phyloP scores from a whole-genome alignment of 2,888 invertebrate species.

The Cantharis nigra region DNA sequence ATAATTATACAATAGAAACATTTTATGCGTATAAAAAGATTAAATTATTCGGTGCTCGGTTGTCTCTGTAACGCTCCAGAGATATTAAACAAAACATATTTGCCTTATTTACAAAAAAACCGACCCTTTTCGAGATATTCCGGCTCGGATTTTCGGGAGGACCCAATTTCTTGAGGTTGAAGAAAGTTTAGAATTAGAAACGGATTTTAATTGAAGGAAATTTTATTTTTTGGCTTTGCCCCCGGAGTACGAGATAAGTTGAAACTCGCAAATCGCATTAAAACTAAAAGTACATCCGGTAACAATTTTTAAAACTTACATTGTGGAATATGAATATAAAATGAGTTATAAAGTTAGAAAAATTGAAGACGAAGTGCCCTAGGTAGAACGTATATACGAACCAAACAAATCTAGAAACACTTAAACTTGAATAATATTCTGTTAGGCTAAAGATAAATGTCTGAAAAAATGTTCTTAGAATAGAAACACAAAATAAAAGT shows the following conservation, averaged over 20 bases:
- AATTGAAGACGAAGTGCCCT: slow-evolving; percentile 7
- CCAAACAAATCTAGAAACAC: slow-evolving; percentile 21
- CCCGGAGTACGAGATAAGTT: background rate
- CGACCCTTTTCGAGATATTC: background rate
- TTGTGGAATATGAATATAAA: background rate
- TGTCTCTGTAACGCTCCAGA: background rate
- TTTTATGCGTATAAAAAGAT: background rate
- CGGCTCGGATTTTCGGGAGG: background rate
- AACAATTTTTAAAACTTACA: background rate
- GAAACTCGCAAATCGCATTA: background rate
- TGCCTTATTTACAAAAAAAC: background rate
- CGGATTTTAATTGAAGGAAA: background rate
- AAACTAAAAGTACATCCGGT: background rate
- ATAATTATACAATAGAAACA: background rate
- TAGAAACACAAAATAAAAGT: slow-evolving; percentile 43
- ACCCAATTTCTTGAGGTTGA: background rate
- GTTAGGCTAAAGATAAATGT: slow-evolving; percentile 18
- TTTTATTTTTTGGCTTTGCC: background rate
- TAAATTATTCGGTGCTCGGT: background rate
- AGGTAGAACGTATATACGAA: slow-evolving; percentile 7
- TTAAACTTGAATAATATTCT: slow-evolving; percentile 16
- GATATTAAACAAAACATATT: background rate
- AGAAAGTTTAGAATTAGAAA: background rate
- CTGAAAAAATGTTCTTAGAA: slow-evolving; percentile 17
- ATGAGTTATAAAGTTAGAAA: slow-evolving; percentile 2